Percentiles rank a stretch among this genome's conserved stretches.
These are phyloP conservation scores for Nothoprocta perdicaria DNA, from an alignment of 2,113 vertebrate genomes.

Conservation along the genomic window DNA sequence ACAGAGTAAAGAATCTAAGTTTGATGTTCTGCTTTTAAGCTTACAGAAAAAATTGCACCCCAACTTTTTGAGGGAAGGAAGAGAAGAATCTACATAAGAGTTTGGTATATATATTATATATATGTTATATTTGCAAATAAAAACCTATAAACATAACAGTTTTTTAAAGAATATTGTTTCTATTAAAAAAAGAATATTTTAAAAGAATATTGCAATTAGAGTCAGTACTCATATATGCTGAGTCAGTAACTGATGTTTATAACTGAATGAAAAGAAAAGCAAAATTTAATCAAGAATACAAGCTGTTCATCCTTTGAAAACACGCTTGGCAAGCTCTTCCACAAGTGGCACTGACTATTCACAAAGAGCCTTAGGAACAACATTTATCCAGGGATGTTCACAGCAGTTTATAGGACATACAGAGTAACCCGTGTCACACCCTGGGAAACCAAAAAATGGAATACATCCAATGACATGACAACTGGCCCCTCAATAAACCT, in stretches of 20 bases:
- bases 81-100: not conserved
- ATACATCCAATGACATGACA: not conserved
- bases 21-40: not conserved
- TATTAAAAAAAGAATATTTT: not conserved
- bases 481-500: not conserved
- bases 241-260: not conserved
- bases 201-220: not conserved
- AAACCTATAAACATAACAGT: not conserved
- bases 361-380: not conserved
- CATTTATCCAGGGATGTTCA: not conserved
- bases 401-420: not conserved
- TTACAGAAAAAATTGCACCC: not conserved
- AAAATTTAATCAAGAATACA: conserved; percentile 5
- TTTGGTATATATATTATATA: not conserved
- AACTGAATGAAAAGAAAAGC: not conserved
- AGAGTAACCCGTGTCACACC: not conserved
- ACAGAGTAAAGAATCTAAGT: not conserved
- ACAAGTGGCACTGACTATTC: not conserved
- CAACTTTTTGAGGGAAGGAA: not conserved
- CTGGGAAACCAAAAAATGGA: not conserved
- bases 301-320: not conserved
- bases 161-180: not conserved
- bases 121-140: not conserved
- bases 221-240: not conserved
- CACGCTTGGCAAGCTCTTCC: not conserved